Base-by-base conservation (phyloP, 1,140 invertebrate genomes). In the Oppia nitens region DNA sequence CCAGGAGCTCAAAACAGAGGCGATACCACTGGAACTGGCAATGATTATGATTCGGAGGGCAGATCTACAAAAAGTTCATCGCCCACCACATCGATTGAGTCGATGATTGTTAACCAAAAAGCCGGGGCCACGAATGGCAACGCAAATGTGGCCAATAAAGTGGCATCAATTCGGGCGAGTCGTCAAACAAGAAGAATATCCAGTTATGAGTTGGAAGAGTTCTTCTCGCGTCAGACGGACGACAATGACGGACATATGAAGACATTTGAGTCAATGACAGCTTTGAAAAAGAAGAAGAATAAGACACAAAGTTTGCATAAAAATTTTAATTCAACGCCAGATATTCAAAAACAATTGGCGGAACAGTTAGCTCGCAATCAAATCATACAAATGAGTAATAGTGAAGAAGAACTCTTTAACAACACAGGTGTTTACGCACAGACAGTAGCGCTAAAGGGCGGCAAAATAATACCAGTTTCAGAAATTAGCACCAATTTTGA, bases 261-360 rank as follows among this genome's bases (percentile, higher is more conserved):
- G 32, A 40, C 32, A 9, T 40, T 40, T 17, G 32, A 40, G 6
- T 40, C 32, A 17, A 23, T 63, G 62, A 56, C 50, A 63, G 58
- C 55, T 53, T 56, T 64, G 48, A 59, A 47, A 60, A 61, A 60
- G 25, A 64, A 49, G 28, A 61, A 60, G 25, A 64, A 49, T 26
- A 32, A 47, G 54, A 61, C 28, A 23, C 26, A 47, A 58, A 67
- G 59, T 21, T 45, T 47, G 60, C 64, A 17, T 83, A 87, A 63
- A 79, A 83, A 84, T 61, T 92, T 89, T 73, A 86, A 89, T 69
- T 87, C 84, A 53, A 90, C 87, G 24, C 87, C 88, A 0, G 87
- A 92, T 71, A 40, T 59, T 9, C 57, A 59, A 29, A 17, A 21
- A n/a, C n/a, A 53, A 53, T 20, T 24, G 4, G n/a, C 21, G 17